Evolutionary conservation across 2,888 invertebrate genomes (phyloP).

Genomic region (Eledone cirrhosa): DNA sequence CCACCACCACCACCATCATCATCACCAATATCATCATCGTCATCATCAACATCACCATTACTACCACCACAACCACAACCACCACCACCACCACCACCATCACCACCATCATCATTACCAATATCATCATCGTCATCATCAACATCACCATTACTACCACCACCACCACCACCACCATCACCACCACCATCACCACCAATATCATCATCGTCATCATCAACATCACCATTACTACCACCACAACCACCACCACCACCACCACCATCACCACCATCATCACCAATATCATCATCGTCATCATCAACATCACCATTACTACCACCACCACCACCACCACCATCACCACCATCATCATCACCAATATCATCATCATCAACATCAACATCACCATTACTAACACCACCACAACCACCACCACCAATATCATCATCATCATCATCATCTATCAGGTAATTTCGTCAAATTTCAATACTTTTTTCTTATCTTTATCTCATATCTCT

Average conservation of each 20-base stretch:
- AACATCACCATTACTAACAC: neutral
- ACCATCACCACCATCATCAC: too few relatives aligned
- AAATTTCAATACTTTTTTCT: neutral
- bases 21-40: too few relatives aligned
- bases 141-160: neutral
- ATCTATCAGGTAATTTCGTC: conserved; percentile 12
- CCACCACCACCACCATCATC: neutral
- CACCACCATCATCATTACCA: neutral
- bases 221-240: neutral
- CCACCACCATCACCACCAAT: neutral
- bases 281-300: too few relatives aligned
- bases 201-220: neutral
- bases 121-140: neutral
- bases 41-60: too few relatives aligned
- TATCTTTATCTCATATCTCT: too few relatives aligned
- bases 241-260: too few relatives aligned
- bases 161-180: neutral
- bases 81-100: neutral
- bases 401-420: neutral
- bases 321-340: neutral
- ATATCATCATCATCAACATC: neutral
- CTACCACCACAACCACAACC: neutral
- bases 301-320: neutral
- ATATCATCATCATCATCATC: neutral
- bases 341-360: neutral